Evolutionary conservation across 2,888 invertebrate genomes (phyloP).

Genomic region (Hedychridium roseum): DNA sequence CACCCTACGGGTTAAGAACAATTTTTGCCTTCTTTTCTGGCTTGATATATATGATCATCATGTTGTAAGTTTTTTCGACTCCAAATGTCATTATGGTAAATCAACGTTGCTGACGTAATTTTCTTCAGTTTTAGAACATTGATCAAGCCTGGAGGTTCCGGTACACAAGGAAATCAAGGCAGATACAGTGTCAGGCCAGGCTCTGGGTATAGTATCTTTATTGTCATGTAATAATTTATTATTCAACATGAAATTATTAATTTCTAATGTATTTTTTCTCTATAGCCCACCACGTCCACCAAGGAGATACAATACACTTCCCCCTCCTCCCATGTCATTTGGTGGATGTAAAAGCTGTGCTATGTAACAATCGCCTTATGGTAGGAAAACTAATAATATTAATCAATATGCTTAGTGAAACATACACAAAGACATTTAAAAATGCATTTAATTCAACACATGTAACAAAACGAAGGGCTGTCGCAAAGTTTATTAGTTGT

Average conservation of each 20-base stretch:
- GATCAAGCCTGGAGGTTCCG: constrained; percentile 33
- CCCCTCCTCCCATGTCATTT: constrained; percentile 36
- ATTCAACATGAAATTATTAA: too few species aligned
- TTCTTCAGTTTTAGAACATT: constrained; percentile 48
- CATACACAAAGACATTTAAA: not conserved
- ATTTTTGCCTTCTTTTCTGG: constrained; percentile 35
- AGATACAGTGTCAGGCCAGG: constrained; percentile 42
- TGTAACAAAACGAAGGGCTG: not conserved
- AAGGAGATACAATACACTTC: constrained; percentile 37
- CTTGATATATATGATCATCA: constrained; percentile 38
- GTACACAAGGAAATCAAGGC: constrained; percentile 27
- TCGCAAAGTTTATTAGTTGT: not conserved
- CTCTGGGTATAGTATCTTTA: constrained; percentile 34
- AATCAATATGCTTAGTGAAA: not conserved
- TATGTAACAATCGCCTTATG: constrained; percentile 12
- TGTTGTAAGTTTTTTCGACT: constrained; percentile 42
- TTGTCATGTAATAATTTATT: constrained; percentile 4
- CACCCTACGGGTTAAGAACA: constrained; percentile 35
- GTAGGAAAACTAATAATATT: not conserved
- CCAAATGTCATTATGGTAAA: not conserved
- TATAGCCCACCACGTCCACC: constrained; percentile 43
- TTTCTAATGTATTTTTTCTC: constrained; percentile 1
- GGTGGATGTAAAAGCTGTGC: constrained; percentile 52
- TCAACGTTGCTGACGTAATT: too few species aligned
- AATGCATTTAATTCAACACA: not conserved